Evolutionary conservation across 2,888 invertebrate species (phyloP).

Genomic region (Platycheirus albimanus): DNA sequence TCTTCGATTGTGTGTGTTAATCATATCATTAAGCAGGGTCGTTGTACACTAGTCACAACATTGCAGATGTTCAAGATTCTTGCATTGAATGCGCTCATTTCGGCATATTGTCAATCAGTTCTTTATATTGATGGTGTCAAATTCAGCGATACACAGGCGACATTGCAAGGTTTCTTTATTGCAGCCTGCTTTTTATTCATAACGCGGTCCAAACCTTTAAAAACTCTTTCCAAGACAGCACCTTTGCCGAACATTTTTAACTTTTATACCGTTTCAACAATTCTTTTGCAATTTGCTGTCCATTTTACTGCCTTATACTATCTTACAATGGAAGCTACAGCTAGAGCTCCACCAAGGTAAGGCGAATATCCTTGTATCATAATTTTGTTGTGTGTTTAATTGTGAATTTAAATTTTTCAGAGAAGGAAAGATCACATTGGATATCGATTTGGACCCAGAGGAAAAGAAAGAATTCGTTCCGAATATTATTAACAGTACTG

Average conservation of each 20-base stretch:
- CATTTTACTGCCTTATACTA: slow-evolving; percentile 96
- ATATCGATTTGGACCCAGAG: slow-evolving; percentile 85
- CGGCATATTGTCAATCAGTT: slow-evolving; percentile 99
- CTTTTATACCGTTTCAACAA: slow-evolving; percentile 97
- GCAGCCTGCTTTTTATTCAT: slow-evolving; percentile 99
- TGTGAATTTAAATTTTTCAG: background rate
- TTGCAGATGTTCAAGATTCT: slow-evolving; percentile 99
- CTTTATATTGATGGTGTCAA: slow-evolving; percentile 99
- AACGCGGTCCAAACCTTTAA: slow-evolving; percentile 98
- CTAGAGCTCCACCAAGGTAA: slow-evolving; percentile 88
- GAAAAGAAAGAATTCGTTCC: slow-evolving; percentile 95
- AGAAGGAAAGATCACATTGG: slow-evolving; percentile 85
- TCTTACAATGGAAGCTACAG: slow-evolving; percentile 91
- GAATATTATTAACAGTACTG: slow-evolving; percentile 97
- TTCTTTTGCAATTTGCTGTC: slow-evolving; percentile 95
- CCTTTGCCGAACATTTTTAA: slow-evolving; percentile 99
- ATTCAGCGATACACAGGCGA: slow-evolving; percentile 98
- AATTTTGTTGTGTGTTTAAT: slow-evolving; percentile 2
- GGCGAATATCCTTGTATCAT: background rate
- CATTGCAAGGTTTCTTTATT: slow-evolving; percentile 96
- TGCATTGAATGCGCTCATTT: slow-evolving; percentile 97
- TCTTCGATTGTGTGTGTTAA: slow-evolving; percentile 98
- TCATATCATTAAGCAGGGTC: slow-evolving; percentile 99
- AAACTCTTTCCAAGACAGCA: slow-evolving; percentile 94
- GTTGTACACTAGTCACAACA: slow-evolving; percentile 99